These are phyloP conservation scores for Nineta flava DNA, from an alignment of 2,888 invertebrate species.

Conservation along the genomic window DNA sequence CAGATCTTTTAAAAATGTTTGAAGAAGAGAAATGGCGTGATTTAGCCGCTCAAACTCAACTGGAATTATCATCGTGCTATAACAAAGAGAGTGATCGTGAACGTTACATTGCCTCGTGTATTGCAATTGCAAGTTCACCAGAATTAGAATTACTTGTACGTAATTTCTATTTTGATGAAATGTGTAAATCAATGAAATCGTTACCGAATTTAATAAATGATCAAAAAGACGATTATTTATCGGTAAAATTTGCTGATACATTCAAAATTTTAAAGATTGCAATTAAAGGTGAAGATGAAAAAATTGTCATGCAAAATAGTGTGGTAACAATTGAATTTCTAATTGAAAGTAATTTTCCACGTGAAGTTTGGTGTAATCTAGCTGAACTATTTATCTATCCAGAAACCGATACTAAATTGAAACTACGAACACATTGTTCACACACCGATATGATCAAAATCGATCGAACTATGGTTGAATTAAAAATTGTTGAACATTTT, in stretches of 20 bases:
- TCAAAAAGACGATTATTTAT: not conserved
- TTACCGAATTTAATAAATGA: slow-evolving; percentile 26
- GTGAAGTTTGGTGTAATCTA: slow-evolving; percentile 45
- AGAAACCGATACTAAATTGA: not conserved
- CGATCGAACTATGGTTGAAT: slow-evolving; percentile 39
- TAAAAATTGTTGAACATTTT: slow-evolving; percentile 51
- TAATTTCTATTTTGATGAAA: slow-evolving; percentile 67
- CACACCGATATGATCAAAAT: slow-evolving; percentile 37
- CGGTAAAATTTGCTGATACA: slow-evolving; percentile 27
- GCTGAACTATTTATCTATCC: slow-evolving; percentile 43
- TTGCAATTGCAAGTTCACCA: slow-evolving; percentile 59
- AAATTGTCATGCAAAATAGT: slow-evolving; percentile 41
- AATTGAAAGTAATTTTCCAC: slow-evolving; percentile 43
- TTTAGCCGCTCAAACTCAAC: slow-evolving; percentile 64
- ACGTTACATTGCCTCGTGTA: slow-evolving; percentile 42
- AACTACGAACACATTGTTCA: slow-evolving; percentile 4
- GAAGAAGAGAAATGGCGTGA: slow-evolving; percentile 77
- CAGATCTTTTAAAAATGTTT: slow-evolving; percentile 72
- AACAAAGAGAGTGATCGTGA: slow-evolving; percentile 61
- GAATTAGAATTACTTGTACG: slow-evolving; percentile 59
- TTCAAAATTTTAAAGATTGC: slow-evolving; percentile 27
- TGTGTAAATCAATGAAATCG: slow-evolving; percentile 48
- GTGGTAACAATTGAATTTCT: slow-evolving; percentile 35
- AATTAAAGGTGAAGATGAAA: slow-evolving; percentile 18
- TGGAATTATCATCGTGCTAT: slow-evolving; percentile 74